phyloP scores from a whole-genome alignment of 2,797 vertebrate genomes.

The Fringilla coelebs region DNA sequence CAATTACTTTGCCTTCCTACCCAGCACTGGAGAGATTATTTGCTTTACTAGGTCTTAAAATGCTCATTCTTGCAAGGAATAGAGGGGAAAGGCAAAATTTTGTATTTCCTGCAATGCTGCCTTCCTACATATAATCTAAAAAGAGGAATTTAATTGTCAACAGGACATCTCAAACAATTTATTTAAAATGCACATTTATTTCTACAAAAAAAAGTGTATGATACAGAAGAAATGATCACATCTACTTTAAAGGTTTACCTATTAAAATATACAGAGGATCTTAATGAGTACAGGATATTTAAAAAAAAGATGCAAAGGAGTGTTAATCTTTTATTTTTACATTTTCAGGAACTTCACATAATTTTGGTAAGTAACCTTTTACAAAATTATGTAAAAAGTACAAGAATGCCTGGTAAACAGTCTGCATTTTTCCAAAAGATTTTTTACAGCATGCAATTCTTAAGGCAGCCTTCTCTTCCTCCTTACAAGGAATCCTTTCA shows the following conservation, averaged over 20 bases:
- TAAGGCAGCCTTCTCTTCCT: slow-evolving; percentile 82
- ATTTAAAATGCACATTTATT: slow-evolving; percentile 81
- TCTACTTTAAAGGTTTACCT: slow-evolving; percentile 71
- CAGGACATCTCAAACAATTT: slow-evolving; percentile 73
- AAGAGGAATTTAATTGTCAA: slow-evolving; percentile 60
- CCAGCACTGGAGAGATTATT: neutral
- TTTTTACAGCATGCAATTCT: slow-evolving; percentile 82
- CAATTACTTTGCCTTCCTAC: neutral
- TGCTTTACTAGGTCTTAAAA: neutral
- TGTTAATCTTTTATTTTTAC: slow-evolving; percentile 81
- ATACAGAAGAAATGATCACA: slow-evolving; percentile 74
- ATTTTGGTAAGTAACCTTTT: slow-evolving; percentile 79
- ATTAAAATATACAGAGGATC: slow-evolving; percentile 81
- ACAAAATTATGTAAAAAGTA: slow-evolving; percentile 84
- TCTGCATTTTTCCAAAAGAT: slow-evolving; percentile 79
- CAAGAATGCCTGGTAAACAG: slow-evolving; percentile 80
- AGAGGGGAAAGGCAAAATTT: slow-evolving; percentile 1
- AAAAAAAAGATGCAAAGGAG: slow-evolving; percentile 79
- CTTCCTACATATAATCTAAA: slow-evolving; percentile 31
- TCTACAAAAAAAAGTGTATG: slow-evolving; percentile 77
- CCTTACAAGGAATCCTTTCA: slow-evolving; percentile 77
- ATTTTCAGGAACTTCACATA: slow-evolving; percentile 78
- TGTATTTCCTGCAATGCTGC: neutral
- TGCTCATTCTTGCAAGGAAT: neutral
- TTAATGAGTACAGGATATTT: slow-evolving; percentile 73